Percentiles rank a stretch among this genome's conserved stretches.
Evolutionary conservation across 2,797 vertebrate species (phyloP).

Genomic region (Catostomus latipinnis): DNA sequence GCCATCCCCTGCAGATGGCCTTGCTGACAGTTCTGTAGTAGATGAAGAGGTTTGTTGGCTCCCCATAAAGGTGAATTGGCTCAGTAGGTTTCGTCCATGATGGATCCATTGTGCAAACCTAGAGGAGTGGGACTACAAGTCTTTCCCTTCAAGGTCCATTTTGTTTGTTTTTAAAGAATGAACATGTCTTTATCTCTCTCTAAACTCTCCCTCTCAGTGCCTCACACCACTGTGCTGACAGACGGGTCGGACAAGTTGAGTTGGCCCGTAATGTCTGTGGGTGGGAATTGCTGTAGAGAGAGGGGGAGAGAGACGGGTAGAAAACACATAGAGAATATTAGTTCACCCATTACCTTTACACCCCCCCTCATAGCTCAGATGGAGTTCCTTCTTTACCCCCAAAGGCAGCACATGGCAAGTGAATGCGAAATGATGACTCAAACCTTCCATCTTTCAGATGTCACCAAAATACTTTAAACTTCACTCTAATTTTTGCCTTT

Average conservation of each 20-base stretch:
- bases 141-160: constrained; percentile 31
- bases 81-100: constrained; percentile 50
- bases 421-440: neutral
- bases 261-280: constrained; percentile 98
- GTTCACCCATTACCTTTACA: neutral
- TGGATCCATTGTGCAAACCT: constrained; percentile 46
- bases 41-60: constrained; percentile 50
- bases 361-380: neutral
- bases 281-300: constrained; percentile 94
- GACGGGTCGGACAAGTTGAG: constrained; percentile 99
- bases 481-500: neutral
- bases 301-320: constrained; percentile 46
- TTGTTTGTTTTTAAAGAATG: constrained; percentile 45
- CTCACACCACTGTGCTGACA: constrained; percentile 98
- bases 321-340: constrained; percentile 47
- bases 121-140: constrained; percentile 36
- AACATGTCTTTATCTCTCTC: constrained; percentile 43
- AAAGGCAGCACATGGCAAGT: constrained; percentile 44
- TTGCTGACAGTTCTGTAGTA: constrained; percentile 58
- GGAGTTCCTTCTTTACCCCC: constrained; percentile 13
- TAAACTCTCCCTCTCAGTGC: constrained; percentile 48
- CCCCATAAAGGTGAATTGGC: constrained; percentile 53
- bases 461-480: too few relatives aligned
- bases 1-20: constrained; percentile 66
- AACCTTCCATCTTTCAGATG: neutral